Percentiles rank a stretch among this genome's conserved stretches.
These are phyloP conservation scores for Choloepus hoffmanni DNA, from an alignment of 2,113 vertebrate genomes.

Conservation along the genomic window DNA sequence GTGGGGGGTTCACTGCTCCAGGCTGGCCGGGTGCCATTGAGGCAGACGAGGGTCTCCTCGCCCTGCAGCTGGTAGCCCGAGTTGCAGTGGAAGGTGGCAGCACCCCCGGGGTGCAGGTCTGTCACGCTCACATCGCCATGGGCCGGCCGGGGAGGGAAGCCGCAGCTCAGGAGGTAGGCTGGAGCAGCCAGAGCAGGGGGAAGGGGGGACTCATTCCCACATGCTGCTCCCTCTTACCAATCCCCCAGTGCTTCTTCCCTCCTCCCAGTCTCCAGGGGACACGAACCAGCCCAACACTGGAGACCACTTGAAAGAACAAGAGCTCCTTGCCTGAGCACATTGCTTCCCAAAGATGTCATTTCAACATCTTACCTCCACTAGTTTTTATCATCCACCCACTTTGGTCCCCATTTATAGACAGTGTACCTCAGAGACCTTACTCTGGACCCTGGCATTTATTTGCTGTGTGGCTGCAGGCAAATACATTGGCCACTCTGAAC, in stretches of 20 bases:
- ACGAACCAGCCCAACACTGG: background rate
- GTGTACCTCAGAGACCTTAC: background rate
- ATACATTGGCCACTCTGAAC: background rate
- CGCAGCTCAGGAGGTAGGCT: slow-evolving; percentile 94
- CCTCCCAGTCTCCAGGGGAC: background rate
- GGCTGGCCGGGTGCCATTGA: slow-evolving; percentile 92
- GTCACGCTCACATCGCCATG: slow-evolving; percentile 94
- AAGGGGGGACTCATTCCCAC: background rate
- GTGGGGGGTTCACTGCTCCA: slow-evolving; percentile 90
- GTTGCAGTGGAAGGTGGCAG: slow-evolving; percentile 94
- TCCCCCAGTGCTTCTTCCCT: background rate
- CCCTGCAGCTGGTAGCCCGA: slow-evolving; percentile 93
- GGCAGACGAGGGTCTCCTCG: slow-evolving; percentile 91
- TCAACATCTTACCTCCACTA: background rate
- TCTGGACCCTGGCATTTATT: background rate
- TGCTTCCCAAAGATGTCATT: background rate
- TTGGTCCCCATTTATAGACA: background rate
- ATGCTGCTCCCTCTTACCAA: background rate
- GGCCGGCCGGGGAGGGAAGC: slow-evolving; percentile 91
- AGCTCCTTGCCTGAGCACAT: background rate
- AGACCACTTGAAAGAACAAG: background rate
- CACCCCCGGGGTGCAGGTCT: slow-evolving; percentile 94
- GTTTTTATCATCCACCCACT: background rate
- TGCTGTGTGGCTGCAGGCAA: background rate
- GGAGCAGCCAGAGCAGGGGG: background rate